phyloP scores from a whole-genome alignment of 2,888 invertebrate species.

The Cephonodes hylas region DNA sequence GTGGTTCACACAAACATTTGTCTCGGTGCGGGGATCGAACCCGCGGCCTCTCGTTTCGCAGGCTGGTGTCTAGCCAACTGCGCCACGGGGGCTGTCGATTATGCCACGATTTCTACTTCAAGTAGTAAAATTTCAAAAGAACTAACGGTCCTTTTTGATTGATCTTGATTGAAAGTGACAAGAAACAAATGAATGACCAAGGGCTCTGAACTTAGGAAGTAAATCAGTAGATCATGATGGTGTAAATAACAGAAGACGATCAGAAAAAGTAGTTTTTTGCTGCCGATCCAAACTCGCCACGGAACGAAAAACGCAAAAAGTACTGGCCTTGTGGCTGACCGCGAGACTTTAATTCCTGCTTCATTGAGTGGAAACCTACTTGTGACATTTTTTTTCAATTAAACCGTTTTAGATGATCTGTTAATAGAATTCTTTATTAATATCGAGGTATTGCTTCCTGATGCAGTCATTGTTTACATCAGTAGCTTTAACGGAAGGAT shows the following conservation, averaged over 20 bases:
- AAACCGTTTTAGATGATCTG: background rate
- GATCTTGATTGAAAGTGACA: background rate
- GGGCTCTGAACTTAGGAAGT: constrained; percentile 29
- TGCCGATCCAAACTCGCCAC: constrained; percentile 21
- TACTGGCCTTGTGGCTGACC: constrained; percentile 55
- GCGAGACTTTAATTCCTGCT: constrained; percentile 59
- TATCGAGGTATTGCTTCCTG: background rate
- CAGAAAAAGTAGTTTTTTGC: constrained; percentile 46
- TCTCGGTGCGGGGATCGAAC: too few relatives aligned
- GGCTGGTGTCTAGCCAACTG: too few relatives aligned
- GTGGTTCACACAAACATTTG: too few relatives aligned
- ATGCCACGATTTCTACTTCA: too few relatives aligned
- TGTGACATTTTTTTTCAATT: constrained; percentile 19
- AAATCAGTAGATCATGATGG: constrained; percentile 18
- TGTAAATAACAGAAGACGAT: constrained; percentile 23
- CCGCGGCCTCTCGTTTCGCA: too few relatives aligned
- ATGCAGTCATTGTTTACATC: background rate
- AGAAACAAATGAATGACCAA: background rate
- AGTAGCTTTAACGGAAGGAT: background rate
- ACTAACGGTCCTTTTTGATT: too few relatives aligned
- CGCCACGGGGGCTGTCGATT: too few relatives aligned
- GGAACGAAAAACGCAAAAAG: constrained; percentile 39
- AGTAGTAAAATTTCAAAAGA: too few relatives aligned
- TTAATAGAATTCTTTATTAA: background rate
- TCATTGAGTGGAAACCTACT: constrained; percentile 50